Evolutionary conservation across 2,888 invertebrate species (phyloP), one percentile per base, ranked within the genome.

Genomic region (Brachyopa scutellaris): DNA sequence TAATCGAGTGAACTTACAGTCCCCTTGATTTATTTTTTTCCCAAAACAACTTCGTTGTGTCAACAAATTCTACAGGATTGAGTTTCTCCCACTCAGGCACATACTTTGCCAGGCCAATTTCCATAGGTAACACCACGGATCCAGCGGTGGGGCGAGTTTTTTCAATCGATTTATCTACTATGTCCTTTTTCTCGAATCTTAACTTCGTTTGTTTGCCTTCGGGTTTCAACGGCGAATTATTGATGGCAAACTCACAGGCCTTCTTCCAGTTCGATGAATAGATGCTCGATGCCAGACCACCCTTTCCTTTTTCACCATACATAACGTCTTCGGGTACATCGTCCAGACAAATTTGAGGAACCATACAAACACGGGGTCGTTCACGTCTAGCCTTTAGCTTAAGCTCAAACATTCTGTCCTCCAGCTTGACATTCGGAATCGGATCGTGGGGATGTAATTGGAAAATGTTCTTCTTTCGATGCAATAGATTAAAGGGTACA

Each of bases 251-350:
- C 0, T 40, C 19, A 11, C 40, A 59, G 7, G 74, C 59, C 36
- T 82, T 76, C 19, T 84, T 82, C 85, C 85, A 86, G 21, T 84
- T 79, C 2, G 85, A 84, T 6, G 85, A 83, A 15, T 86, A 86
- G n/a, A 86, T 76, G 33, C 83, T 84, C 26, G 69, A 70, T 8
- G 40, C 70, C 17, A 86, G 42, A 3, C 85, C 84, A 31, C 21
- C 17, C 9, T 77, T 36, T 11, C 51, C 62, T 0, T 51, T 38
- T 17, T 74, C 11, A 6, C 76, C 82, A 19, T 84, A 84, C 80
- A 84, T 84, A 1, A 82, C 23, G 13, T 85, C 62, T 42, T 77
- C 72, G 0, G 85, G 84, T n/a, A 85, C 77, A 49, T 78, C 45
- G 26, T 86, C 84, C 8, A 86, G 45, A 23, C 38, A 66, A 13